Percentiles rank a stretch among this genome's conserved stretches.
These are phyloP conservation scores for Bombylius major DNA, from an alignment of 2,888 invertebrate genomes.

Conservation along the genomic window DNA sequence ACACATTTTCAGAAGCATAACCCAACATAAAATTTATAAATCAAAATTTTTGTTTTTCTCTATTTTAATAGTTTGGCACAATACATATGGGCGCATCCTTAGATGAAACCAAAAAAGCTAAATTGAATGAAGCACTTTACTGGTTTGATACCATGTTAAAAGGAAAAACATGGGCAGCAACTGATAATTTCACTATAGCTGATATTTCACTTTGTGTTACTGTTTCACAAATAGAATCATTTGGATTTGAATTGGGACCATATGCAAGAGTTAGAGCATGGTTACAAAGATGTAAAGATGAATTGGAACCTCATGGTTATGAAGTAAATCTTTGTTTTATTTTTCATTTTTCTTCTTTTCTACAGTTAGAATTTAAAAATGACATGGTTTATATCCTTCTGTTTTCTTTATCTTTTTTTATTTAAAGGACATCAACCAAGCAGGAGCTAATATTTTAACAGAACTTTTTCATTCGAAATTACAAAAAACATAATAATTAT, in stretches of 20 bases:
- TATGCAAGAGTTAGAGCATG: conserved; percentile 45
- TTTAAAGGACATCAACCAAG: conserved; percentile 42
- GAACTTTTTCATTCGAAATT: conserved; percentile 41
- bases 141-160: conserved; percentile 44
- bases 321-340: conserved; percentile 31
- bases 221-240: conserved; percentile 36
- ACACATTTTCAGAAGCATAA: no score
- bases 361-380: neutral
- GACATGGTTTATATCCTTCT: no score
- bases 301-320: conserved; percentile 52
- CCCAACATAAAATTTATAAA: no score
- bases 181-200: conserved; percentile 39
- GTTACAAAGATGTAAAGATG: conserved; percentile 52
- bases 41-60: no score
- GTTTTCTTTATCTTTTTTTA: neutral
- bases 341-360: neutral
- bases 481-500: conserved; percentile 2
- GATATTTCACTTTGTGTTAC: conserved; percentile 33
- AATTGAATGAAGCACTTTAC: conserved; percentile 43
- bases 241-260: conserved; percentile 41
- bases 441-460: conserved; percentile 44
- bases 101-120: conserved; percentile 38
- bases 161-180: conserved; percentile 44
- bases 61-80: conserved; percentile 33
- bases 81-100: conserved; percentile 37